Conservation (phyloP, 2,888 invertebrate species). For the Isoperla grammatica region DNA sequence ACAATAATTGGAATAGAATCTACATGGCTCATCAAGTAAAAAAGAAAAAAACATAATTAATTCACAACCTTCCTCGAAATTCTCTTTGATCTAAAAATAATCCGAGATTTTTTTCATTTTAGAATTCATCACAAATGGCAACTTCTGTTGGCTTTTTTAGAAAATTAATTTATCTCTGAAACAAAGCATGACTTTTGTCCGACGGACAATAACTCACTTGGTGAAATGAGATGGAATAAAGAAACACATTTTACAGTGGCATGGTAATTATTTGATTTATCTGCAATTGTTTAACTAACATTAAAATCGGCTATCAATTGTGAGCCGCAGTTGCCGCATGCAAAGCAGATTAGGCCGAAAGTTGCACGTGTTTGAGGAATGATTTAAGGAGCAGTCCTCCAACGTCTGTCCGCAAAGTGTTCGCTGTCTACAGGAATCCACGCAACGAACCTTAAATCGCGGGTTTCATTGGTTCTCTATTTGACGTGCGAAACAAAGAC, state of each 20-base stretch:
- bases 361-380: constrained; percentile 11
- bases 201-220: too few relatives aligned
- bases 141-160: too few relatives aligned
- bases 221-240: too few relatives aligned
- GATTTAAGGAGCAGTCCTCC: background rate
- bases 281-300: constrained; percentile 16
- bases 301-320: constrained; percentile 13
- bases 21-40: too few relatives aligned
- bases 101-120: too few relatives aligned
- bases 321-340: background rate
- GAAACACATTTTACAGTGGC: constrained; percentile 2
- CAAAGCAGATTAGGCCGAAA: background rate
- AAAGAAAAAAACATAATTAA: too few relatives aligned
- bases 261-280: constrained; percentile 20
- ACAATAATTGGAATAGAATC: too few relatives aligned
- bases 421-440: background rate
- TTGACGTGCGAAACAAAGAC: constrained; percentile 14
- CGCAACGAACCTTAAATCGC: constrained; percentile 9
- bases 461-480: constrained; percentile 10
- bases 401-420: background rate
- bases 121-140: too few relatives aligned
- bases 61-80: too few relatives aligned
- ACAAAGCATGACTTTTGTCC: too few relatives aligned
- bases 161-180: too few relatives aligned
- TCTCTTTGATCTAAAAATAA: too few relatives aligned